These are phyloP conservation scores for Bolinopsis microptera DNA, from an alignment of 37 sponge, comb jelly and placozoan genomes.

Conservation along the genomic window DNA sequence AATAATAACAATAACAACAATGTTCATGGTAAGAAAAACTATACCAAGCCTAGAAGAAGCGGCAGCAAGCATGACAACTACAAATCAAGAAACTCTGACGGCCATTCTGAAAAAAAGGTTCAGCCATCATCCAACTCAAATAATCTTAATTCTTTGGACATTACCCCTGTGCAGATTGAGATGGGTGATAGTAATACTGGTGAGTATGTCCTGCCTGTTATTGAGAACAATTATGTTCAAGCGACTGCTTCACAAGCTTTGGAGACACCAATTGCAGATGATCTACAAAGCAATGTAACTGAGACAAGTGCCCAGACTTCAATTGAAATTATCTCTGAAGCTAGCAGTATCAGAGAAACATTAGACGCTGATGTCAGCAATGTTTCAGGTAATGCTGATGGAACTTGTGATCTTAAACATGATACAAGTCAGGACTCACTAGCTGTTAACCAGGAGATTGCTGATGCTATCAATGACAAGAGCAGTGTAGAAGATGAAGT, in stretches of 20 bases:
- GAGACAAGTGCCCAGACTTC: not conserved
- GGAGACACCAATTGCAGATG: not conserved
- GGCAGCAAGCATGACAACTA: slow-evolving; percentile 23
- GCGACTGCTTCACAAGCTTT: not conserved
- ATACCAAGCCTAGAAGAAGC: not conserved
- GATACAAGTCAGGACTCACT: not conserved
- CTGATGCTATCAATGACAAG: slow-evolving; percentile 30
- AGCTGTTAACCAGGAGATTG: not conserved
- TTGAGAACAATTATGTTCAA: not conserved
- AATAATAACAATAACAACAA: not conserved
- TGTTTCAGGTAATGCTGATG: not conserved
- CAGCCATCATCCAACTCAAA: not conserved
- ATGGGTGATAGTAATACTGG: not conserved
- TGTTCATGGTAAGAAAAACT: not conserved
- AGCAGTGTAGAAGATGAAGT: not conserved
- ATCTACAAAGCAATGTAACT: not conserved
- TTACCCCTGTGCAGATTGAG: not conserved
- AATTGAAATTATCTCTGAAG: not conserved
- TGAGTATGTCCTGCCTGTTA: not conserved
- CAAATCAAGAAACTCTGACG: not conserved
- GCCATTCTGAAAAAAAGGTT: not conserved
- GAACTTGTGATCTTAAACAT: not conserved
- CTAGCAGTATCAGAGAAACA: not conserved
- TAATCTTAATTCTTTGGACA: not conserved
- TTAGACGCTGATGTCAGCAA: not conserved